These are phyloP conservation scores for Selenia dentaria DNA, from an alignment of 2,888 invertebrate species.

Conservation along the genomic window DNA sequence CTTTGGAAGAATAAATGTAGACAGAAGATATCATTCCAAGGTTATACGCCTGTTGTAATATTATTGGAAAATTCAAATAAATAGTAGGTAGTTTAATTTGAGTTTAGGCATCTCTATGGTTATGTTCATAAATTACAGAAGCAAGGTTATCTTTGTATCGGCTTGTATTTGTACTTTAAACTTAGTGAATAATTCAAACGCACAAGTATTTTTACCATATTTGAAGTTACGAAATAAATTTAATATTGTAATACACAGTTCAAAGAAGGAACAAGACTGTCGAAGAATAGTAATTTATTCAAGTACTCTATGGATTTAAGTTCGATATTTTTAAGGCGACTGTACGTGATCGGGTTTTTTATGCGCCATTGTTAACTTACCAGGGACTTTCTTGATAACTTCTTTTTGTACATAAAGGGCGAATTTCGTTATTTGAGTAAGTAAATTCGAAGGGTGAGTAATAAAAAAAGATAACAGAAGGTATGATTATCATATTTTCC, in stretches of 20 bases:
- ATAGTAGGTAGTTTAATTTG: no score
- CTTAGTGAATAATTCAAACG: no score
- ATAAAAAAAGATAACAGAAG: constrained; percentile 56
- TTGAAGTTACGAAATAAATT: constrained; percentile 40
- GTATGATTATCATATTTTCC: no score
- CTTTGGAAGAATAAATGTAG: no score
- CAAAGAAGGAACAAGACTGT: constrained; percentile 62
- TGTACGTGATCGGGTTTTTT: constrained; percentile 73
- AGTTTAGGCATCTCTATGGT: no score
- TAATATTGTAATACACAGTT: constrained; percentile 70
- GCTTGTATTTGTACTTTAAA: no score
- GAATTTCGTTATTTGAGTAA: constrained; percentile 78
- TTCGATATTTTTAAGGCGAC: constrained; percentile 80
- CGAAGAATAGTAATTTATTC: constrained; percentile 75
- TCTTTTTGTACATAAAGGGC: constrained; percentile 63
- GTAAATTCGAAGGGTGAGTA: constrained; percentile 63
- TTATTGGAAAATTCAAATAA: no score
- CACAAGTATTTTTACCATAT: no score
- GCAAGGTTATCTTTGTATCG: no score
- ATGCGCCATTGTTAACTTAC: constrained; percentile 73
- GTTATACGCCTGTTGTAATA: no score
- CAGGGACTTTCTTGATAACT: constrained; percentile 53
- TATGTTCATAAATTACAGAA: no score
- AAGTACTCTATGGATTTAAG: constrained; percentile 80
- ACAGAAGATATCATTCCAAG: no score